Base-by-base conservation (phyloP, 35 echinoderm and acorn worm species). In the Ophioderma brevispina region DNA sequence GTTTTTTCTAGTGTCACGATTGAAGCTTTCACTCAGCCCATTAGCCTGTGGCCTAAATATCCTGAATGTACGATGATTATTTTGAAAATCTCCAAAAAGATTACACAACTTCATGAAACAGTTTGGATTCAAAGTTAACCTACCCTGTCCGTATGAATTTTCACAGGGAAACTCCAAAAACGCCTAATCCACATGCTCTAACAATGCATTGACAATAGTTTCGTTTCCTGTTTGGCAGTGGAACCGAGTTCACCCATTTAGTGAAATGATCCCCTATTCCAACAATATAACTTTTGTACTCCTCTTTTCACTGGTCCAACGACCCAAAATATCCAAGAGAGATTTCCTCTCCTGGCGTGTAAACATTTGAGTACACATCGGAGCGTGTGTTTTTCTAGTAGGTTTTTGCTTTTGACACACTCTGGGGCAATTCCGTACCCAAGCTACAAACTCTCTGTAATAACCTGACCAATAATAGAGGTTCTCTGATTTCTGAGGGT, bases 131-230 rank as follows among this genome's bases (percentile, higher is more conserved):
- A n/a, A n/a, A n/a, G n/a, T n/a, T n/a, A n/a, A n/a, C n/a, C n/a
- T n/a, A n/a, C n/a, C n/a, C n/a, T n/a, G n/a, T n/a, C n/a, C n/a
- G n/a, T n/a, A n/a, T n/a, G n/a, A n/a, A n/a, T n/a, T n/a, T n/a
- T n/a, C n/a, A n/a, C n/a, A n/a, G n/a, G n/a, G n/a, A n/a, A n/a
- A n/a, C n/a, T n/a, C n/a, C n/a, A n/a, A n/a, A n/a, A n/a, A n/a
- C n/a, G n/a, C n/a, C n/a, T n/a, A n/a, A n/a, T n/a, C n/a, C n/a
- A n/a, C n/a, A n/a, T n/a, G n/a, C n/a, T n/a, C n/a, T n/a, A n/a
- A n/a, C n/a, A n/a, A n/a, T n/a, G n/a, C n/a, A n/a, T n/a, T 88
- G 35, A 78, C 88, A 64, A 91, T 64, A 76, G 92, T 91, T 76
- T 31, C 82, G 0, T 40, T 77, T 39, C 33, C 89, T 86, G 42